Base-by-base conservation (phyloP, 2,113 vertebrate genomes). In the Neolamprologus cancellatus region DNA sequence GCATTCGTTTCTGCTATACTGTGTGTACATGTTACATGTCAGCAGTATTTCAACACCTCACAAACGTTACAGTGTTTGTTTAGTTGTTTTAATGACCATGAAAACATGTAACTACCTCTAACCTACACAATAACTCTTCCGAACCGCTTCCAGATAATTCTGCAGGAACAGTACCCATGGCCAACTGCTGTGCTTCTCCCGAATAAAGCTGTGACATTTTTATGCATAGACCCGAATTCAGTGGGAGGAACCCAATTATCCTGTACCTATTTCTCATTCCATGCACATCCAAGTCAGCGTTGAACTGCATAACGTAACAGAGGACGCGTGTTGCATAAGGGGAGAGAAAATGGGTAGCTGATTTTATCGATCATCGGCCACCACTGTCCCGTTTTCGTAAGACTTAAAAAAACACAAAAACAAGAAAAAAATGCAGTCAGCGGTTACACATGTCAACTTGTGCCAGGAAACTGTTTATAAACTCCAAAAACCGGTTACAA, bases 321-420 rank as follows among this genome's bases (percentile, higher is more conserved):
- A 76, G 23, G 78, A 54, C 50, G 53, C 54, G 18, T 80, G 83
- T 96, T 96, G 90, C 91, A 86, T 93, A 95, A 96, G 84, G 71
- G 8, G 20, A 20, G 23, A 23, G 4, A 61, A 32, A 3, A 32
- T 20, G n/a, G 25, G 14, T 34, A 66, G 13, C 3, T 66, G 32
- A 39, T 10, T 17, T 32, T 74, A 25, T 17, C 71, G 32, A 30
- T 66, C 57, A 36, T 44, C 18, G 5, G 5, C 4, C 36, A 36
- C 23, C 6, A 14, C 17, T 48, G 4, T 18, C 7, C 3, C 2
- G 6, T 41, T 85, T 44, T 52, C 66, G 17, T 34, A 57, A 46
- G 2, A 78, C 25, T 36, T 44, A 59, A 30, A 57, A n/a, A 64
- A 64, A 36, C 17, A 50, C 9, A 1, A 64, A 64, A 34, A 36